Percentiles rank a stretch among this genome's conserved stretches.
Conservation (phyloP, 2,888 invertebrate genomes). For the Acanthacorydalis orientalis region DNA sequence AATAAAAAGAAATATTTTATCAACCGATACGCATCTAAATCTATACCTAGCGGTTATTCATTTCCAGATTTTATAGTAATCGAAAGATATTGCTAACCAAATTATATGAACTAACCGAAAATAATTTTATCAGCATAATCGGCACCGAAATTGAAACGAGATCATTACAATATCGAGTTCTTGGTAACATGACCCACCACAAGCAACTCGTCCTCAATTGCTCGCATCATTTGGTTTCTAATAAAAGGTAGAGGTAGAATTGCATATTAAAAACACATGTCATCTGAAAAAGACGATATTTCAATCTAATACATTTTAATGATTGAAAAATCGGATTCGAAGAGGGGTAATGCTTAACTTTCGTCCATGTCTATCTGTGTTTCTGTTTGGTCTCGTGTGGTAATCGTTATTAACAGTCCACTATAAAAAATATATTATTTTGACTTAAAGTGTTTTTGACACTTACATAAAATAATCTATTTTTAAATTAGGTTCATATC, state of each 20-base stretch:
- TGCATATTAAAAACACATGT: too few species aligned
- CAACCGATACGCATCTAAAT: too few species aligned
- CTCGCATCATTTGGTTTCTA: too few species aligned
- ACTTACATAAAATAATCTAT: background rate
- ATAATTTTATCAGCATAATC: conserved; percentile 22
- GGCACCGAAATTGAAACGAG: conserved; percentile 25
- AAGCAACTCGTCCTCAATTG: conserved; percentile 2
- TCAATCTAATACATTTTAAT: background rate
- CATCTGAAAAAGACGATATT: background rate
- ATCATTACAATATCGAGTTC: conserved; percentile 23
- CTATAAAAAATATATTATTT: too few species aligned
- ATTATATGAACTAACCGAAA: conserved; percentile 12
- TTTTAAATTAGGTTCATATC: conserved; percentile 41
- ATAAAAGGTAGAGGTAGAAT: background rate
- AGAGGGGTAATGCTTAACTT: too few species aligned
- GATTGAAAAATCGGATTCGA: background rate
- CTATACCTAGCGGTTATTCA: too few species aligned
- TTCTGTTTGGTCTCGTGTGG: too few species aligned
- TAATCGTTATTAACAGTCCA: too few species aligned
- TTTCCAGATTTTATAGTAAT: conserved; percentile 1
- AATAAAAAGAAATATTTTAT: too few species aligned
- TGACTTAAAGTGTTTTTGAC: too few species aligned
- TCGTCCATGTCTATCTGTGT: too few species aligned
- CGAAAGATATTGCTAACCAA: background rate
- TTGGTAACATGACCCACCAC: conserved; percentile 19